These are phyloP conservation scores for Sapajus apella DNA, from an alignment of 2,113 vertebrate genomes.

Conservation along the genomic window DNA sequence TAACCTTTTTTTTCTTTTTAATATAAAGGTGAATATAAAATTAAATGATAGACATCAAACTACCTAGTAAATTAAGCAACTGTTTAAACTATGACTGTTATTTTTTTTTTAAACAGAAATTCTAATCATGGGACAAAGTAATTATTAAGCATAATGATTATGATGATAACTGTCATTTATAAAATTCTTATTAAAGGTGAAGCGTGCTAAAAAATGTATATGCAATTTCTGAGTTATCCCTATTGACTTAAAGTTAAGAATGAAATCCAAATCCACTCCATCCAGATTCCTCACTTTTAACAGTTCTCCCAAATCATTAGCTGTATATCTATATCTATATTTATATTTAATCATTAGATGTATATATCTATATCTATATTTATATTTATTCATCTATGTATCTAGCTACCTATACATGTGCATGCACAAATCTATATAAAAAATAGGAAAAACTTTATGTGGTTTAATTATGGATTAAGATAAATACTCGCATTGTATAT, in stretches of 20 bases:
- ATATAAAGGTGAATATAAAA: background rate
- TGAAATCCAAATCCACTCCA: background rate
- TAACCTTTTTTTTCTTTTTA: background rate
- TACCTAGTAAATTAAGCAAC: background rate
- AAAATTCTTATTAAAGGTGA: background rate
- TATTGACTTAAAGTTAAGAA: background rate
- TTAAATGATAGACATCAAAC: background rate
- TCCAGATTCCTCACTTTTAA: background rate
- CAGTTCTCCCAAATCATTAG: background rate
- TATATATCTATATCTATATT: background rate
- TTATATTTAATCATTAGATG: background rate
- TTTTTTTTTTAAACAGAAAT: background rate
- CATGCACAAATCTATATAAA: background rate
- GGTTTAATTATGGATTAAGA: background rate
- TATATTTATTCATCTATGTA: background rate
- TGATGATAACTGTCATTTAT: background rate
- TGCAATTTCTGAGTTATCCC: background rate
- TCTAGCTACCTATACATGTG: background rate
- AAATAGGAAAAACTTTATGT: background rate
- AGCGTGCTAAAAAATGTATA: background rate
- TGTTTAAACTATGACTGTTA: background rate
- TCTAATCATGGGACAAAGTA: background rate
- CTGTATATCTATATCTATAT: background rate
- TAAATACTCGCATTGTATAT: background rate
- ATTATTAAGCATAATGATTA: background rate